A percentile compares a stretch with the other conserved stretches of the same genome.
Evolutionary conservation across 1,140 invertebrate species (phyloP).

Genomic region (Lordiphosa collinella): DNA sequence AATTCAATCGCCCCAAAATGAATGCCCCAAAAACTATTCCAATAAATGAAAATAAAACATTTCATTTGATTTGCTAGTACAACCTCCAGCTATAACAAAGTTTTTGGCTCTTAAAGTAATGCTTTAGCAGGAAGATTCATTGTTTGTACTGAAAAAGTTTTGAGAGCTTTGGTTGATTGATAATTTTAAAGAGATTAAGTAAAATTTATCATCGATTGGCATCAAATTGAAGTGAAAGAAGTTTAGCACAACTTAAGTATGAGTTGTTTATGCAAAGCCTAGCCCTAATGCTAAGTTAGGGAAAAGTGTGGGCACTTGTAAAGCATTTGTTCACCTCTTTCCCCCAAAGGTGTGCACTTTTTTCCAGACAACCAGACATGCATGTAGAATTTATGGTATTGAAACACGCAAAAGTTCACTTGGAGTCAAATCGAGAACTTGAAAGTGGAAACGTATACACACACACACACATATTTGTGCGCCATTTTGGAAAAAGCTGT

Average conservation of each 20-base stretch:
- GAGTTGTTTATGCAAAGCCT: too few relatives aligned
- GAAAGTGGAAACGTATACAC: conserved; percentile 50
- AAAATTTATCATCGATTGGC: too few relatives aligned
- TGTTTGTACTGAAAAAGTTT: too few relatives aligned
- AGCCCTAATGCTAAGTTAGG: too few relatives aligned
- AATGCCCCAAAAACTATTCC: conserved; percentile 53
- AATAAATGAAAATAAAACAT: conserved; percentile 77
- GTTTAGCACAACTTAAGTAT: too few relatives aligned
- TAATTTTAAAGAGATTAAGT: too few relatives aligned
- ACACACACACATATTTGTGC: conserved; percentile 19
- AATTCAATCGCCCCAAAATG: conserved; percentile 41
- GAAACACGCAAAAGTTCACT: conserved; percentile 74
- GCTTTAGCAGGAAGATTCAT: too few relatives aligned
- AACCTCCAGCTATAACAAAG: background rate
- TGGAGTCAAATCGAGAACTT: conserved; percentile 72
- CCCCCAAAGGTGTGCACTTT: conserved; percentile 1
- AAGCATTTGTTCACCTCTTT: too few relatives aligned
- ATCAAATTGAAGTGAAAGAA: too few relatives aligned
- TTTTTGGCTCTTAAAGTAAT: too few relatives aligned
- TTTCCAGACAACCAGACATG: conserved; percentile 39
- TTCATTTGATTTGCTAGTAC: conserved; percentile 35
- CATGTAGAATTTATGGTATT: conserved; percentile 75
- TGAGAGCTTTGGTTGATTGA: too few relatives aligned
- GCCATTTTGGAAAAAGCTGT: conserved; percentile 70
- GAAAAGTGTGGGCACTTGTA: conserved; percentile 15